These are phyloP conservation scores for Corythoichthys intestinalis DNA, from an alignment of 2,113 vertebrate genomes.

Conservation along the genomic window DNA sequence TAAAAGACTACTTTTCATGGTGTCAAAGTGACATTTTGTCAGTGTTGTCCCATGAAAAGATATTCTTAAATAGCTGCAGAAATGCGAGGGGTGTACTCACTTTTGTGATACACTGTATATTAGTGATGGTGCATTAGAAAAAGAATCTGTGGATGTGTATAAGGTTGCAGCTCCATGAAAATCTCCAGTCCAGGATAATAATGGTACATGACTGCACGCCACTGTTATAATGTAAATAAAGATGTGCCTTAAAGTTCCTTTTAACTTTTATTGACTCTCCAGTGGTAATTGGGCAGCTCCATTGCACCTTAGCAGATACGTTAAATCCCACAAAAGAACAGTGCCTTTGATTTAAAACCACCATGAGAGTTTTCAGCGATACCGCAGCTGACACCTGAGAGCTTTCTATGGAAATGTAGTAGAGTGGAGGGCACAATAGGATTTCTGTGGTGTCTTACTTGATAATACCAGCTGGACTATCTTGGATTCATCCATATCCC, in stretches of 20 bases:
- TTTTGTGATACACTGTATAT: too few relatives aligned
- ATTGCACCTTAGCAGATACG: constrained; percentile 59
- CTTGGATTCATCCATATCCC: constrained; percentile 60
- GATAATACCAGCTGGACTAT: constrained; percentile 59
- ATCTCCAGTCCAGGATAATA: too few relatives aligned
- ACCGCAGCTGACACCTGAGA: constrained; percentile 46
- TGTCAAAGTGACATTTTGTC: too few relatives aligned
- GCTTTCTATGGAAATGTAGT: constrained; percentile 52
- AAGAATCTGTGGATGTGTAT: too few relatives aligned
- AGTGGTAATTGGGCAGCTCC: constrained; percentile 63
- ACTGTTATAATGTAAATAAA: constrained; percentile 14
- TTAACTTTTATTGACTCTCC: constrained; percentile 69
- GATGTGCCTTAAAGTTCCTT: constrained; percentile 40
- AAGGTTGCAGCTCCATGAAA: too few relatives aligned
- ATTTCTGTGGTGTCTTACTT: constrained; percentile 49
- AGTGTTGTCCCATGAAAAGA: too few relatives aligned
- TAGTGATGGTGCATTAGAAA: too few relatives aligned
- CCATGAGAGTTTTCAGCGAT: constrained; percentile 53
- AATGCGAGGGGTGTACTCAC: too few relatives aligned
- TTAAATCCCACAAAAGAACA: constrained; percentile 46
- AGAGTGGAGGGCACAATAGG: constrained; percentile 39
- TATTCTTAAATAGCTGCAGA: too few relatives aligned
- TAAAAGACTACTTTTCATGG: too few relatives aligned
- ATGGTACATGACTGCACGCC: too few relatives aligned
- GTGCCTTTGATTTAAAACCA: constrained; percentile 74